phyloP scores from a whole-genome alignment of 92 coral and sea anemone species.

The Phenganax marumi region DNA sequence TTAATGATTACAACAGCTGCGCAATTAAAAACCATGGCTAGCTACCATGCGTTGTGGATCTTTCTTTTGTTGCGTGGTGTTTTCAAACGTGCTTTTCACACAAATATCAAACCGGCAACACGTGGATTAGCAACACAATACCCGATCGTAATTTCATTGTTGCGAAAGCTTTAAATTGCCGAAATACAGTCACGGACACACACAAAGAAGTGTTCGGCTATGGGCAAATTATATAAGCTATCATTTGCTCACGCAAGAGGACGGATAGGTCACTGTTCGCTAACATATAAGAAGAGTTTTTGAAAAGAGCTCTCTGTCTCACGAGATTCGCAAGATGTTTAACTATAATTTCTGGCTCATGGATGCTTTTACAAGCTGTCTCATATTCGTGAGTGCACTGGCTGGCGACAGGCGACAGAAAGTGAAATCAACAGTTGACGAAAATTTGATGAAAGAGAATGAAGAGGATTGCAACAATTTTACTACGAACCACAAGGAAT shows the following conservation, averaged over 20 bases:
- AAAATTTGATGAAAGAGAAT: background rate
- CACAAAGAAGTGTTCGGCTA: background rate
- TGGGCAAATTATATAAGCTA: background rate
- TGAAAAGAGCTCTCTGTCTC: no score
- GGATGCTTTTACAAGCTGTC: conserved; percentile 74
- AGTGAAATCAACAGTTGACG: background rate
- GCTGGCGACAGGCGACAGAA: conserved; percentile 72
- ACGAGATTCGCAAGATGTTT: conserved; percentile 47
- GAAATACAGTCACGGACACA: conserved; percentile 8
- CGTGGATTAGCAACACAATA: conserved; percentile 12
- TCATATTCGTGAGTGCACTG: conserved; percentile 78
- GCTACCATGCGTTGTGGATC: background rate
- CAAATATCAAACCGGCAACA: conserved; percentile 2
- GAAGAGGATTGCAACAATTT: background rate
- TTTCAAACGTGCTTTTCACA: background rate
- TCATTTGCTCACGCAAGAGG: conserved; percentile 1
- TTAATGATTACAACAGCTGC: background rate
- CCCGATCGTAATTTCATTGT: background rate
- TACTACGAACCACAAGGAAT: conserved; percentile 10
- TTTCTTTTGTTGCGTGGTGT: background rate
- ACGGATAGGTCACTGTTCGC: background rate
- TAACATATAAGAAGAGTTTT: background rate
- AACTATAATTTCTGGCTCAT: conserved; percentile 90
- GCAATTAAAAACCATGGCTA: conserved; percentile 12
- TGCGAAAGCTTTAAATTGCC: conserved; percentile 35